Base-by-base conservation (phyloP, 2,113 vertebrate genomes). In the Phainopepla nitens region DNA sequence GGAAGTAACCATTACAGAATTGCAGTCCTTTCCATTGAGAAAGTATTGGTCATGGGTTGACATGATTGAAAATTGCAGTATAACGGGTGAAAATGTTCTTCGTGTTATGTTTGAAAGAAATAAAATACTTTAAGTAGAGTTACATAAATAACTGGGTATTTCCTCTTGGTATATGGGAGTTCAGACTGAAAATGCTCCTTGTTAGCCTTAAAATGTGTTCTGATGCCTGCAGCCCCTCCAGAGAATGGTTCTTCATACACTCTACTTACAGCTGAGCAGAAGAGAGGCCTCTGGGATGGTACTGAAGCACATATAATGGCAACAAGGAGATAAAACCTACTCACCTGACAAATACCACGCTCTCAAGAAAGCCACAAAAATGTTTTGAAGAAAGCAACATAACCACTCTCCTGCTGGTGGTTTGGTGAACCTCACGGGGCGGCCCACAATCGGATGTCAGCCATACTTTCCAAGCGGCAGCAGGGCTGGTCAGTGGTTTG, bases 401-500 rank as follows among this genome's bases (percentile, higher is more conserved):
- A 77, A 88, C 93, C 95, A 90, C 90, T 91, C 54, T 62, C 1
- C 75, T 91, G 84, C 87, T 91, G 78, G 94, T 93, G 94, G 94
- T 95, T 96, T 96, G 84, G 82, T 95, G 87, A 96, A 89, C 92
- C 90, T 88, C 94, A 31, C 0, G 7, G 84, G 35, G 58, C 3
- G n/a, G 35, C 94, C 93, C 39, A 0, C 93, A 94, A 3, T 93
- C 84, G 33, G 89, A 96, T 93, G 84, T 96, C 82, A 58, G 82
- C 94, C 90, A 65, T 97, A 92, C 71, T 94, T 96, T 94, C 88
- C 92, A 65, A 90, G 57, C 0, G 1, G 68, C 82, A 89, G 51
- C 11, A 31, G 83, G 47, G 49, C 76, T 95, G 94, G 82, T 75
- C 91, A 93, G 93, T 94, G 96, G 95, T 94, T 97, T 86, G 47